These are phyloP conservation scores for Zosterops hypoxanthus DNA, from an alignment of 2,113 vertebrate genomes.

Conservation along the genomic window DNA sequence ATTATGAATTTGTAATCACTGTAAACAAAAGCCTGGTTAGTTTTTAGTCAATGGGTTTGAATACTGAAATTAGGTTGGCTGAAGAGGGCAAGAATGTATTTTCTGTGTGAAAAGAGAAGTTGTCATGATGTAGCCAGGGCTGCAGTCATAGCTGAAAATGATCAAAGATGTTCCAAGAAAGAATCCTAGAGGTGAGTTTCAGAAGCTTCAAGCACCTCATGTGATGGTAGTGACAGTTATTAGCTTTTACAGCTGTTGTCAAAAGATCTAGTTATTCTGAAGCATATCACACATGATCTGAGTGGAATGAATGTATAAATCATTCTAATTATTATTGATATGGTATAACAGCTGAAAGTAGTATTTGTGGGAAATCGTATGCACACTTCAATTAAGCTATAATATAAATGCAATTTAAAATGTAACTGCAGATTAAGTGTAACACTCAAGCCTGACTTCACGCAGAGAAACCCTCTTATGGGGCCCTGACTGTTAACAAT, in stretches of 20 bases:
- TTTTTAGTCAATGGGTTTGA: background rate
- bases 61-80: background rate
- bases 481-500: background rate
- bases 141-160: background rate
- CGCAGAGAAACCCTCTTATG: slow-evolving; percentile 1
- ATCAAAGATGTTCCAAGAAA: background rate
- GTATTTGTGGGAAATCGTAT: slow-evolving; percentile 19
- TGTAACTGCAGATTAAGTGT: slow-evolving; percentile 42
- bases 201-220: background rate
- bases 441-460: slow-evolving; percentile 49
- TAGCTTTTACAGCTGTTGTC: background rate
- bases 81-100: background rate
- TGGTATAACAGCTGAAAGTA: background rate
- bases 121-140: background rate
- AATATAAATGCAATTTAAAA: slow-evolving; percentile 58
- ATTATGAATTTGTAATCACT: background rate
- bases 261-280: background rate
- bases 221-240: background rate
- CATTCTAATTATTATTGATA: background rate
- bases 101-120: background rate
- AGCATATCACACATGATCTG: background rate
- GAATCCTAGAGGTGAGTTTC: background rate
- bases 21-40: background rate
- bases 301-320: slow-evolving; percentile 22
- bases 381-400: slow-evolving; percentile 52